Evolutionary conservation across 2,888 invertebrate genomes (phyloP), one percentile per base, ranked within the genome.

Genomic region (Euzetes globulus): DNA sequence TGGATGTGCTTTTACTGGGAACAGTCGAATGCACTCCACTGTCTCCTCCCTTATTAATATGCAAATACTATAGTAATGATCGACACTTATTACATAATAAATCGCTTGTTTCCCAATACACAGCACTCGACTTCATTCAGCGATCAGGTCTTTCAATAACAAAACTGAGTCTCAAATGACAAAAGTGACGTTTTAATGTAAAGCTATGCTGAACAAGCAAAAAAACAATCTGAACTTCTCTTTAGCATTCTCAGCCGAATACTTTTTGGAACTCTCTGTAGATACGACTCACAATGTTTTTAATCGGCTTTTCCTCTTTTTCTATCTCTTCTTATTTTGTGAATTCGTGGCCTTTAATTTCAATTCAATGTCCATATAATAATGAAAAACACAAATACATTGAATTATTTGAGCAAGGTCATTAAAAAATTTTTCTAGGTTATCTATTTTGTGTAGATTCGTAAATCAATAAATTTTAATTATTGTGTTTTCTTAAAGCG

Each of bases 1-100:
- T 55, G 11, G 55, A 22, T 55, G 25, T 25, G 55, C 55, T 11
- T 11, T 47, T 47, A 15, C 4, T 6, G 33, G 3, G 47, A 47
- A 47, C 47, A 47, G 33, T 47, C 13, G 13, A 47, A 5, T 47
- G 15, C 47, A 47, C 47, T 47, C 47, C 7, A 47, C 47, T 47
- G 7, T 25, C 55, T 19, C 22, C 55, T 19, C 22, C 55, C 55
- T 29, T 29, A 60, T 60, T 60, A 60, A 60, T 60, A 60, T 60
- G 60, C 60, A 60, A 29, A 60, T 60, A 60, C 60, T n/a, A 17
- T 60, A 60, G 27, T 15, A 17, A 13, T 60, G 60, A 60, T 60
- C 33, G 60, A 60, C 60, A 60, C 60, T 60, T 60, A 60, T 60
- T 60, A 29, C 29, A 60, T 60, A 60, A 60, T 60, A 60, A 60